A percentile compares a stretch with the other conserved stretches of the same genome.
These are phyloP conservation scores for Drosophila histrio DNA, from an alignment of 2,888 invertebrate genomes.

Conservation along the genomic window DNA sequence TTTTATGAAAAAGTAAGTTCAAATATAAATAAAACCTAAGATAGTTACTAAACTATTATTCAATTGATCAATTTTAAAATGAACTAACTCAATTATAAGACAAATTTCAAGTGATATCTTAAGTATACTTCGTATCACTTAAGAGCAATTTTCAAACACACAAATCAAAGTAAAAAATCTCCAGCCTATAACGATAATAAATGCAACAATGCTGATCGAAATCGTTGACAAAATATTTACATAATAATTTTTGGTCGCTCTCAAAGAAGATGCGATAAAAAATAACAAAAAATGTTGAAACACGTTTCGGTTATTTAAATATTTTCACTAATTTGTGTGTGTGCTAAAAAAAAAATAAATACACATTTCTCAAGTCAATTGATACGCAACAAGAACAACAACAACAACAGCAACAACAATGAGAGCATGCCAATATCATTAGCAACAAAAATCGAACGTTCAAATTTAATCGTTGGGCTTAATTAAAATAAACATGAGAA, in stretches of 20 bases:
- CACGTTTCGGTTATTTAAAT: conserved; percentile 73
- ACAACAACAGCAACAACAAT: conserved; percentile 7
- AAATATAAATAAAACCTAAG: no score
- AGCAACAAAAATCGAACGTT: conserved; percentile 41
- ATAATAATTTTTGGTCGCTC: conserved; percentile 44
- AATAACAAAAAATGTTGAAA: conserved; percentile 45
- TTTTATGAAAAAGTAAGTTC: no score
- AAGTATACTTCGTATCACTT: neutral
- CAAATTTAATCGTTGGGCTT: conserved; percentile 58
- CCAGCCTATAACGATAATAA: conserved; percentile 21
- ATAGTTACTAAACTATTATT: no score
- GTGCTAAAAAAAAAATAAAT: conserved; percentile 40
- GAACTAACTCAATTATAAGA: neutral
- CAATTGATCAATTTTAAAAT: neutral
- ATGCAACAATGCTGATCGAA: conserved; percentile 19
- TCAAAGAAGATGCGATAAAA: neutral
- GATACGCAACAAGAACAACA: conserved; percentile 36
- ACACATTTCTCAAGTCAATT: conserved; percentile 48
- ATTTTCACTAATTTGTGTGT: conserved; percentile 61
- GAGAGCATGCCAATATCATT: conserved; percentile 42
- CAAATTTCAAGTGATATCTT: neutral
- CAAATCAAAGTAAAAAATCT: neutral
- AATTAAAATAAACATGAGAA: conserved; percentile 74
- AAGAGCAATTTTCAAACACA: neutral
- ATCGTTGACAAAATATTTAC: conserved; percentile 57